Evolutionary conservation across 2,888 invertebrate genomes (phyloP).

Genomic region (Hedya salicella): DNA sequence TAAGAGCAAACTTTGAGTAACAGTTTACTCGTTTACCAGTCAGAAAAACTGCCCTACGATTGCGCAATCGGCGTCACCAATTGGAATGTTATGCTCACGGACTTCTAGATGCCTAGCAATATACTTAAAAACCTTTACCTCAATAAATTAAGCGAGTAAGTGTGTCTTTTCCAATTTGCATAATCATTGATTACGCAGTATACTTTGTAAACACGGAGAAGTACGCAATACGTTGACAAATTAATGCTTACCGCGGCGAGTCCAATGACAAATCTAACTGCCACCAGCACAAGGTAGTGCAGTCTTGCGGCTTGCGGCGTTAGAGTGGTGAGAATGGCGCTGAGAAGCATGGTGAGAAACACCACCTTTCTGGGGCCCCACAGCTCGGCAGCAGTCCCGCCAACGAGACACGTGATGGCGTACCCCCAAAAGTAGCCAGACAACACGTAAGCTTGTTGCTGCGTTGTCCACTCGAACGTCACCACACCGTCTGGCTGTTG

Average conservation of each 20-base stretch:
- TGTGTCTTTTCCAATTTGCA: constrained; percentile 34
- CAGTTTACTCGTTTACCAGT: too few relatives aligned
- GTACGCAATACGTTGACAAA: constrained; percentile 24
- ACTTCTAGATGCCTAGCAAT: constrained; percentile 11
- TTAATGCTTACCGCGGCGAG: constrained; percentile 85
- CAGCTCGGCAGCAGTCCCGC: constrained; percentile 87
- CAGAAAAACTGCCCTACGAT: background rate
- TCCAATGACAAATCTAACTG: constrained; percentile 85
- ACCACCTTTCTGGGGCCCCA: constrained; percentile 86
- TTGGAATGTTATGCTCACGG: constrained; percentile 5
- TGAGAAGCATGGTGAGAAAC: constrained; percentile 82
- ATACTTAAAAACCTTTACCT: constrained; percentile 25
- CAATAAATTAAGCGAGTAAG: constrained; percentile 28
- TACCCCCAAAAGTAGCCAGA: constrained; percentile 86
- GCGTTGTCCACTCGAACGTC: constrained; percentile 84
- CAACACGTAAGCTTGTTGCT: constrained; percentile 87
- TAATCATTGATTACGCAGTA: constrained; percentile 32
- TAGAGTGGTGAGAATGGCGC: constrained; percentile 84
- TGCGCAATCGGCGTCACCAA: background rate
- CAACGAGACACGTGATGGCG: constrained; percentile 86
- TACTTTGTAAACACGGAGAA: constrained; percentile 11
- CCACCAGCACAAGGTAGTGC: constrained; percentile 85
- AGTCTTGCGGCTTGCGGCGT: constrained; percentile 86
- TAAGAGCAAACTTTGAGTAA: too few relatives aligned
- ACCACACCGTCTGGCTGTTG: constrained; percentile 71